Percentiles rank a stretch among this genome's conserved stretches.
Evolutionary conservation across 2,888 invertebrate species (phyloP).

Genomic region (Amphiduros pacificus): DNA sequence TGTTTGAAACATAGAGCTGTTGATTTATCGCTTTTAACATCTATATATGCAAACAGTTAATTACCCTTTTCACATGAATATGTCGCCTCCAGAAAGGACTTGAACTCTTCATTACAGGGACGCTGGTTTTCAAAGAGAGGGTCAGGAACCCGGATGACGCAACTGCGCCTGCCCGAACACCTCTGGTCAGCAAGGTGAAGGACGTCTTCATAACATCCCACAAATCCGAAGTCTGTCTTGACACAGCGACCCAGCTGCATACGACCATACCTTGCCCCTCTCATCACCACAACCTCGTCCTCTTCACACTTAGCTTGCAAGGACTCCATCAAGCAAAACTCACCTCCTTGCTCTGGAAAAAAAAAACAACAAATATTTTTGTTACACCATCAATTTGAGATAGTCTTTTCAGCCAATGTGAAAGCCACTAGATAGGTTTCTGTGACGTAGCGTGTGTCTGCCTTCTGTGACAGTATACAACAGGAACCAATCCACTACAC

Average conservation of each 20-base stretch:
- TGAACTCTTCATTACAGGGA: slow-evolving; percentile 26
- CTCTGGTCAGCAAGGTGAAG: slow-evolving; percentile 18
- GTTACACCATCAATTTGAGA: too few relatives aligned
- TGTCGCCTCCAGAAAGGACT: slow-evolving; percentile 22
- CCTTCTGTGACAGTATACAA: too few relatives aligned
- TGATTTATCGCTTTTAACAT: too few relatives aligned
- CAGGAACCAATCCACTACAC: too few relatives aligned
- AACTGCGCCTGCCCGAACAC: slow-evolving; percentile 23
- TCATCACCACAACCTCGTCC: slow-evolving; percentile 20
- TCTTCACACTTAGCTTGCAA: slow-evolving; percentile 22
- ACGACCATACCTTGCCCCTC: slow-evolving; percentile 20
- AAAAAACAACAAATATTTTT: too few relatives aligned
- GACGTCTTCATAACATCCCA: slow-evolving; percentile 24
- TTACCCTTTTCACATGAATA: slow-evolving; percentile 22
- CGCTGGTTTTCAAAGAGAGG: slow-evolving; percentile 13
- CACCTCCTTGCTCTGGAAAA: slow-evolving; percentile 14
- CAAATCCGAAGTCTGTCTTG: slow-evolving; percentile 25
- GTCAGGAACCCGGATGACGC: slow-evolving; percentile 24
- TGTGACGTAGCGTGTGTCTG: too few relatives aligned
- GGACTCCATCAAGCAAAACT: slow-evolving; percentile 24
- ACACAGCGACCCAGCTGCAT: slow-evolving; percentile 23
- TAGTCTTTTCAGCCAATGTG: too few relatives aligned
- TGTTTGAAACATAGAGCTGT: too few relatives aligned
- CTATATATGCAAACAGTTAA: too few relatives aligned
- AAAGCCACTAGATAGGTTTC: too few relatives aligned